Evolutionary conservation across 2,113 vertebrate genomes (phyloP), one percentile per base, ranked within the genome.

Genomic region (Mustela nigripes): DNA sequence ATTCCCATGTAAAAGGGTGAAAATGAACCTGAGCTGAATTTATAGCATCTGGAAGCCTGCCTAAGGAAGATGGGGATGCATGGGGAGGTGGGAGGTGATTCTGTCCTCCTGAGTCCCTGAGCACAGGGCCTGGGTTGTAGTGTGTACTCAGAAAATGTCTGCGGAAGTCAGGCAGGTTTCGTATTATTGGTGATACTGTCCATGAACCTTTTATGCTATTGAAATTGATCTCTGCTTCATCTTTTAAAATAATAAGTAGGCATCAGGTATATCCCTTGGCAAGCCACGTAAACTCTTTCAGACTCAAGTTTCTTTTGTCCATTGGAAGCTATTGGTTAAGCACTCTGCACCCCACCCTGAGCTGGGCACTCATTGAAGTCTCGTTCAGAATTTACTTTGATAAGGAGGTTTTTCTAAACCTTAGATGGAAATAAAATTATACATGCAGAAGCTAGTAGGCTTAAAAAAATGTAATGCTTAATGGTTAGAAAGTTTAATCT

Each of bases 321-420:
- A 21, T 91, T 19, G 26, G 21, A 83, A 87, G 18, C 6, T 31
- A 1, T 6, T 56, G 39, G 62, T 31, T 60, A 22, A 76, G 28
- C 39, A 15, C 12, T 88, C 31, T 21, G 12, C 8, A 28, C 65
- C 16, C 14, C n/a, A 22, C 4, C 12, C 65, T 2, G 11, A 42
- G 31, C 62, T 31, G 15, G 36, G 14, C 71, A 2, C 42, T 82
- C 71, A 0, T 19, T 78, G 24, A 42, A 42, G 33, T 73, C 42
- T 11, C 39, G 5, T 14, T 63, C n/a, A 60, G 24, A 89, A 22
- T 48, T 78, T 58, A 73, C 95, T 60, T 88, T 31, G 26, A 42
- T 78, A 56, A 26, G 76, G 60, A 80, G 50, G 80, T 28, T 69
- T 74, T 78, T 93, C 22, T 74, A 93, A 92, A 92, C 73, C 24